A percentile compares a stretch with the other conserved stretches of the same genome.
phyloP scores from a whole-genome alignment of 2,888 invertebrate genomes.

The Prosapia bicincta region DNA sequence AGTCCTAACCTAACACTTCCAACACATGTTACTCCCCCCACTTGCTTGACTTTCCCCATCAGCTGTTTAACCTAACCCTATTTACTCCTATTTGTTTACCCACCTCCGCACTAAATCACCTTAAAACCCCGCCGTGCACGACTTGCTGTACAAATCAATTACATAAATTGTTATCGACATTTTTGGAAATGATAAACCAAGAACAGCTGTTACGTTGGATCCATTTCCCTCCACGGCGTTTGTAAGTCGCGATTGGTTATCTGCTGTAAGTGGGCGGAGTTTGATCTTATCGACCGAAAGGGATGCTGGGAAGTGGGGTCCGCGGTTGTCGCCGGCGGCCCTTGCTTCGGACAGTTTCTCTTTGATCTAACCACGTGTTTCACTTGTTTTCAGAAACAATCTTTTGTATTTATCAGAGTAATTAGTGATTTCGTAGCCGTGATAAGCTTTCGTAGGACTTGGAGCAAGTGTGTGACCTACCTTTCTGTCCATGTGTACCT shows the following conservation, averaged over 20 bases:
- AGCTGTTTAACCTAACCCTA: neutral
- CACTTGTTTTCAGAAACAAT: neutral
- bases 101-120: neutral
- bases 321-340: conserved; percentile 16
- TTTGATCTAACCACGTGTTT: neutral
- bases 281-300: conserved; percentile 13
- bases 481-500: neutral
- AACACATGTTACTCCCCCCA: neutral
- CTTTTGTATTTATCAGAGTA: neutral
- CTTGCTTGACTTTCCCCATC: neutral
- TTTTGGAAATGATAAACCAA: conserved; percentile 16
- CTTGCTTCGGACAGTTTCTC: conserved; percentile 4
- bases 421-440: neutral
- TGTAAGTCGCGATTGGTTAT: conserved; percentile 7
- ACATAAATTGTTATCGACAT: neutral
- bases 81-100: neutral
- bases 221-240: conserved; percentile 10
- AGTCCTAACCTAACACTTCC: neutral
- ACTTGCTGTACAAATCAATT: neutral
- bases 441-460: neutral
- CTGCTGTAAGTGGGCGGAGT: conserved; percentile 5
- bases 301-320: conserved; percentile 7
- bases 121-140: neutral
- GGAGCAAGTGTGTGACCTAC: neutral
- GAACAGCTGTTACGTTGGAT: conserved; percentile 10